Evolutionary conservation across 2,797 vertebrate species (phyloP), one percentile per base, ranked within the genome.

Genomic region (Paguma larvata): DNA sequence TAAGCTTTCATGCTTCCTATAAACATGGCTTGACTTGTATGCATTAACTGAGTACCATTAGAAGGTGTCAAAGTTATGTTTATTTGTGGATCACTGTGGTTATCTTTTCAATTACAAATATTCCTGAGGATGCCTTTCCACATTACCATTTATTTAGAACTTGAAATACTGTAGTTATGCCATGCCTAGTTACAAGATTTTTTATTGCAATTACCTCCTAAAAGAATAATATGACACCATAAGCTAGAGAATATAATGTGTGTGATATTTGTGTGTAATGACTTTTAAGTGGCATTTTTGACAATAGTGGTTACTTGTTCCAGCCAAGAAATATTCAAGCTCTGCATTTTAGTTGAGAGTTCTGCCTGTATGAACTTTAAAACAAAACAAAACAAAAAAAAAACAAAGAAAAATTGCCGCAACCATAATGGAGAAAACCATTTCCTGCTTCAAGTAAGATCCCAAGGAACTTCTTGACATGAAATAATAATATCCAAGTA

Each of bases 221-320:
- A 85, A 70, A 62, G 18, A 87, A 85, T 30, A 27, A 51, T 70
- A 53, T 9, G 2, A 19, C 48, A 86, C 19, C 16, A 0, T 15
- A 87, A 75, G 23, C 11, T 93, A 32, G 44, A 44, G 12, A 75
- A 77, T 46, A 34, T 46, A 86, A 27, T 38, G 59, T 67, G 6
- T 1, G 30, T 62, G 8, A 2, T 72, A 2, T 34, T 10, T 73
- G 30, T 44, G 14, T 27, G 14, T 53, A 72, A 56, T 75, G 14
- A 5, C 77, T 72, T 89, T 51, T 75, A 91, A 93, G n/a, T 51
- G 4, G 5, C 11, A 70, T 84, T 70, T 95, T 75, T 75, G 46
- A 62, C n/a, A 62, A 1, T 75, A 8, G 11, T 85, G 65, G 12
- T 80, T 72, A 51, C 6, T 15, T 51, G 5, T 67, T 23, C 44